A percentile compares a stretch with the other conserved stretches of the same genome.
These are phyloP conservation scores for Oreotragus oreotragus DNA, from an alignment of 2,113 vertebrate species.

Conservation along the genomic window DNA sequence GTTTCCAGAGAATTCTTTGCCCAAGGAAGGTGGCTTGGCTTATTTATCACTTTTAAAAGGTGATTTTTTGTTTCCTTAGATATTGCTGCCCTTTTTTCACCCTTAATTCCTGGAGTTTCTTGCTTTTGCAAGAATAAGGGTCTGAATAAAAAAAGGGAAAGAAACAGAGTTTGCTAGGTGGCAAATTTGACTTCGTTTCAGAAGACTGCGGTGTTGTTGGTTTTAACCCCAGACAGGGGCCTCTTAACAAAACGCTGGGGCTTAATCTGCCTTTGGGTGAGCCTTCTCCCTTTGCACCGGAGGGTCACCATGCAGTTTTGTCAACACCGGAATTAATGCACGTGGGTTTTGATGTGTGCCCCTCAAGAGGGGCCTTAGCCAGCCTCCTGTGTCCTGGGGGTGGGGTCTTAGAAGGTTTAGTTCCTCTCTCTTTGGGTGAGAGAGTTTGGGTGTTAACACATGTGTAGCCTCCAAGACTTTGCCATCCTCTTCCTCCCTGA, in stretches of 20 bases:
- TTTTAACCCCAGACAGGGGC: background rate
- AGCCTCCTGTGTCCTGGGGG: background rate
- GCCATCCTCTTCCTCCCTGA: background rate
- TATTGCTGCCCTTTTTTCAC: background rate
- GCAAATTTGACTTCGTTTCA: background rate
- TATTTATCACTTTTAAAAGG: background rate
- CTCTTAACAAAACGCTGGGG: background rate
- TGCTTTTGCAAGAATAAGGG: background rate
- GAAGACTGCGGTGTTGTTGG: background rate
- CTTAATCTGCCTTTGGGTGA: constrained; percentile 8
- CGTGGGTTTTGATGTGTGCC: background rate
- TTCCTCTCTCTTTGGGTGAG: background rate
- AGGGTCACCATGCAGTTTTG: background rate
- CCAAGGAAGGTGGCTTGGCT: background rate
- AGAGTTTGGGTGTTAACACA: background rate
- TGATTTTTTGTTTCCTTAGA: background rate
- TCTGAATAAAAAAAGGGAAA: background rate
- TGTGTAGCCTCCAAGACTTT: background rate
- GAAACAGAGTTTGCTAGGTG: background rate
- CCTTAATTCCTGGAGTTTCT: background rate
- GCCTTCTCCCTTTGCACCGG: background rate
- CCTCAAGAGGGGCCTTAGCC: background rate
- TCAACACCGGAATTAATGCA: background rate
- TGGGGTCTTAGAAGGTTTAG: background rate
- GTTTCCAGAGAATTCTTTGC: constrained; percentile 30